Base-by-base conservation (phyloP, 2,797 vertebrate genomes). In the Dendrocincla fuliginosa region DNA sequence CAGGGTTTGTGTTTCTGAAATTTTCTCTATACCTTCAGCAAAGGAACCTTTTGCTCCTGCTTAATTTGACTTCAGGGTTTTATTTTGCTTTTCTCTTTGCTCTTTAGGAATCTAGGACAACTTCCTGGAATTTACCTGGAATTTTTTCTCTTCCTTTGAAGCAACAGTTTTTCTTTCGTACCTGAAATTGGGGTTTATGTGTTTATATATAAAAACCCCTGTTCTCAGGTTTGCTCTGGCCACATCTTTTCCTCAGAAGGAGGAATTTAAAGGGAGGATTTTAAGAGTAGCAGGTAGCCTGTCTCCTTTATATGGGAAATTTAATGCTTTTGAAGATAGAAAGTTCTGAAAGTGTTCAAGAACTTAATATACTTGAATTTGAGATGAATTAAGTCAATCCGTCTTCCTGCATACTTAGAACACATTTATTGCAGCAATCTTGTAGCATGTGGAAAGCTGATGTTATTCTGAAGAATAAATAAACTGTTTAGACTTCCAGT, bases 251-350 rank as follows among this genome's bases (percentile, higher is more conserved):
- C 76, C 82, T 53, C 49, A 19, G 32, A 71, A 96, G 42, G 24
- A 93, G 33, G 23, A 92, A 92, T 86, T 94, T 88, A 95, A 82
- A 95, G 69, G 25, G 49, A 90, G 41, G n/a, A 64, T 88, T 78
- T 65, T 70, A 84, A 74, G 46, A 90, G 64, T 22, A 84, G 23
- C 52, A 88, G n/a, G 60, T 46, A 90, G 22, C 11, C 30, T 69
- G 55, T 16, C 20, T 92, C n/a, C 47, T 89, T 84, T 68, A 33
- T 33, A 70, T 22, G 50, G 61, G 35, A 65, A 67, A 14, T 68
- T 53, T 64, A 63, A 57, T 77, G 71, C 57, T 79, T 95, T 84
- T 93, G 73, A 95, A 84, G 59, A 2, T 9, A 44, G 44, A 60
- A 84, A 81, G 33, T 55, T 84, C 50, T 76, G 70, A 68, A 33